Base-by-base conservation (phyloP, 2,888 invertebrate genomes). In the Lomographa bimaculata region DNA sequence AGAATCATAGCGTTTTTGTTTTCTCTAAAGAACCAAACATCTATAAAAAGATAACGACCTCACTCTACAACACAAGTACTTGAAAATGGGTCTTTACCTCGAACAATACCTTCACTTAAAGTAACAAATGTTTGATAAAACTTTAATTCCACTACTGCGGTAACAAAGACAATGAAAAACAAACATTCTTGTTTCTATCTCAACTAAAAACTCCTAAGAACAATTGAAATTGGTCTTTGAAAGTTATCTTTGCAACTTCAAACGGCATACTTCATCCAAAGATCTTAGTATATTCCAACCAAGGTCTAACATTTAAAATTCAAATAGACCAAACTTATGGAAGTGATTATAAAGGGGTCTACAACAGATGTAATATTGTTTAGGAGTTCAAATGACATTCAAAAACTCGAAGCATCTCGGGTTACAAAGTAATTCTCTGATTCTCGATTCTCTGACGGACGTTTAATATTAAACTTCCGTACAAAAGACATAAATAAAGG, bases 301-400 rank as follows among this genome's bases (percentile, higher is more conserved):
- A 6, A 36, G 28, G 37, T 25, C 14, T 28, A 24, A 38, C 41
- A 47, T 50, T 42, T 45, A 45, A 47, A 47, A 42, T 50, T 45
- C 44, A 50, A 50, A 50, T 46, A 41, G 34, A 47, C 32, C 7
- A 19, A 36, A 50, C 32, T 32, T 11, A 3, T 2, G 12, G 12
- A 19, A 26, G 16, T 26, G 26, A 26, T 26, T 8, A 25, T 7
- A 4, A 5, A 9, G 8, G 21, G 21, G 10, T 19, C 6, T 16
- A 8, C 8, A 7, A 26, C 8, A 16, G 16, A 26, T 6, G 26
- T 26, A 14, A 26, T 16, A 17, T 9, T 26, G 14, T 17, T 16
- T 5, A 3, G 6, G 11, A 26, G 7, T 25, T 25, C 4, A 5
- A 16, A 26, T 8, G 16, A 26, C 26, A 26, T 5, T 16, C 16